Conservation (phyloP, 2,113 vertebrate genomes). For the Gambusia holbrooki region DNA sequence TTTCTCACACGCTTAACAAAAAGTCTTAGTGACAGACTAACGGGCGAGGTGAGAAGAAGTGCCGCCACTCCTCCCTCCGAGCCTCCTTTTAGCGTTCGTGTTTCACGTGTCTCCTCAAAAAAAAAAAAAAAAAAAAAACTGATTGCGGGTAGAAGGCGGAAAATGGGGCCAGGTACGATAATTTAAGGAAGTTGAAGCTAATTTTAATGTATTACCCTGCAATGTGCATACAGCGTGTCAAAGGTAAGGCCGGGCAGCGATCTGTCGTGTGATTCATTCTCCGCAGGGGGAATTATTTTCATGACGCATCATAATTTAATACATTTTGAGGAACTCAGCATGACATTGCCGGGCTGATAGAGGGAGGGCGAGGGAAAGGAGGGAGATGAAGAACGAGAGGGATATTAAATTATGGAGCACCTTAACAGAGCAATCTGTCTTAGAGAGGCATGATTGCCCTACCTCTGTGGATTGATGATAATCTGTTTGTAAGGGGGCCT, state of each 20-base stretch:
- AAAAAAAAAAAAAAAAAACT: slow-evolving; percentile 17
- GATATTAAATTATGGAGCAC: slow-evolving; percentile 81
- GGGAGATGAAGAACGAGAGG: slow-evolving; percentile 65
- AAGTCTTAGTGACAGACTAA: slow-evolving; percentile 52
- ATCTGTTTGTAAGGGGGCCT: slow-evolving; percentile 71
- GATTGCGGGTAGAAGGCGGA: slow-evolving; percentile 55
- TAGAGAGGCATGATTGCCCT: slow-evolving; percentile 71
- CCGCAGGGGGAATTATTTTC: slow-evolving; percentile 73
- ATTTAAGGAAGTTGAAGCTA: slow-evolving; percentile 76
- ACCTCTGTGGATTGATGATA: slow-evolving; percentile 72
- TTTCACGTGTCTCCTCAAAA: slow-evolving; percentile 42
- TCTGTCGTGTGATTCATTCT: slow-evolving; percentile 80
- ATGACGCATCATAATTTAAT: slow-evolving; percentile 81
- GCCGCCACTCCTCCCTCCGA: slow-evolving; percentile 15
- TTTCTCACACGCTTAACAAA: slow-evolving; percentile 20
- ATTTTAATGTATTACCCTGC: slow-evolving; percentile 78
- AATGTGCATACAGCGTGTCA: slow-evolving; percentile 77
- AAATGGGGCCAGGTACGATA: slow-evolving; percentile 73
- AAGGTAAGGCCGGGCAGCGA: slow-evolving; percentile 70
- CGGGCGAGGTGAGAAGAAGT: slow-evolving; percentile 45
- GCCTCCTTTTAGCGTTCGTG: slow-evolving; percentile 53
- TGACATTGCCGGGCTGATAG: slow-evolving; percentile 64
- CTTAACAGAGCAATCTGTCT: slow-evolving; percentile 79
- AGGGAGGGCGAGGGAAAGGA: slow-evolving; percentile 12
- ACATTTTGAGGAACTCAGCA: slow-evolving; percentile 77